These are phyloP conservation scores for Drosophila antonietae DNA, from an alignment of 2,888 invertebrate species.

Conservation along the genomic window DNA sequence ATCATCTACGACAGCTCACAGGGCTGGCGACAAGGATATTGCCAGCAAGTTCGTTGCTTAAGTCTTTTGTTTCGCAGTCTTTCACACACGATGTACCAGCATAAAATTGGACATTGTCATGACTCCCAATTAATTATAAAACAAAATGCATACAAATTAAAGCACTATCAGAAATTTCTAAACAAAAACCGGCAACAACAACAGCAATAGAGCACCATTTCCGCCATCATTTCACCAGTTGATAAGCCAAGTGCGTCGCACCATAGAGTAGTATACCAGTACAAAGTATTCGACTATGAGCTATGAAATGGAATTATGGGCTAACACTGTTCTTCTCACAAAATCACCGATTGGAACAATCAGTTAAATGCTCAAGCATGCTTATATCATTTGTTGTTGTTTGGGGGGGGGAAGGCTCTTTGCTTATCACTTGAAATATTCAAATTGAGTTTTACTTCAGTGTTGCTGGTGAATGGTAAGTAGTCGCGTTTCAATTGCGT, in stretches of 20 bases:
- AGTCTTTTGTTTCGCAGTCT: constrained; percentile 69
- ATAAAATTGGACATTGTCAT: constrained; percentile 45
- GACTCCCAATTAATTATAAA: constrained; percentile 65
- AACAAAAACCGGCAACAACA: constrained; percentile 27
- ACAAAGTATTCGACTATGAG: constrained; percentile 18
- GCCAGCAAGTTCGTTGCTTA: constrained; percentile 61
- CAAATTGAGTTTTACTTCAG: constrained; percentile 55
- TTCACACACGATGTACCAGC: constrained; percentile 54
- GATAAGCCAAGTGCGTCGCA: constrained; percentile 64
- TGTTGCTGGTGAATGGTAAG: constrained; percentile 59
- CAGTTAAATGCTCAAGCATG: constrained; percentile 69
- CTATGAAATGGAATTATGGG: constrained; percentile 52
- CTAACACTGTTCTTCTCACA: constrained; percentile 64
- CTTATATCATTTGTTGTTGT: constrained; percentile 38
- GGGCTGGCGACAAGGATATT: constrained; percentile 26
- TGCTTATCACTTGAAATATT: constrained; percentile 59
- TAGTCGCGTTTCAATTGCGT: constrained; percentile 69
- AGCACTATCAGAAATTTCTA: constrained; percentile 51
- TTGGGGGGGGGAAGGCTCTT: constrained; percentile 28
- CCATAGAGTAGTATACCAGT: constrained; percentile 16
- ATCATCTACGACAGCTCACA: background rate
- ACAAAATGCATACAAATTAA: constrained; percentile 60
- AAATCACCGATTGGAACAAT: constrained; percentile 80
- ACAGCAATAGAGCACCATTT: constrained; percentile 71
- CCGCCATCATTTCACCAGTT: constrained; percentile 76